Evolutionary conservation across 1,140 invertebrate species (phyloP).

Genomic region (Caenorhabditis inopinata): DNA sequence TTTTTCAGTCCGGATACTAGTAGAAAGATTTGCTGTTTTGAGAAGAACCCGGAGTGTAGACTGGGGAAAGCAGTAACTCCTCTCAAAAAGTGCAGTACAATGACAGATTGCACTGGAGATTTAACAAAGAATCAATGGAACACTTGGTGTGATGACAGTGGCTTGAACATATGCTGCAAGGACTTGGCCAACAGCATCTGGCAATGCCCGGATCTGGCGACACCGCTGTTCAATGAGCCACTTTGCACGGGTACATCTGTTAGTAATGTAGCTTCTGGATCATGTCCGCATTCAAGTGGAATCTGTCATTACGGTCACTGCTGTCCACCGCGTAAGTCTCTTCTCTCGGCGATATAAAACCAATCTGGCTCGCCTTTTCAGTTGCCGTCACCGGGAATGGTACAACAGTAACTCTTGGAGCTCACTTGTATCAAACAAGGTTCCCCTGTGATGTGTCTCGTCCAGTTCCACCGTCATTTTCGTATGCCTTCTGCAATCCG

Average conservation of each 20-base stretch:
- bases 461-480: background rate
- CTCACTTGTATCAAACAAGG: background rate
- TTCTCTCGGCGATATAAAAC: background rate
- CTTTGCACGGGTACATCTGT: background rate
- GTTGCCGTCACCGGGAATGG: background rate
- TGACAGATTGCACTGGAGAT: background rate
- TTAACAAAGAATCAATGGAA: background rate
- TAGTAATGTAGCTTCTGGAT: background rate
- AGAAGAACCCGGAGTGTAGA: background rate
- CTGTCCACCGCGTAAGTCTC: background rate
- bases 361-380: background rate
- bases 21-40: background rate
- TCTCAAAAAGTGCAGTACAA: background rate
- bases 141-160: background rate
- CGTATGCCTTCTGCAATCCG: background rate
- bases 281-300: background rate
- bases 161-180: background rate
- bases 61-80: background rate
- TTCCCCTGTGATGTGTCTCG: background rate
- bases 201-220: background rate
- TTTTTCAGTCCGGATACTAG: background rate
- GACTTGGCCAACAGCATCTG: background rate
- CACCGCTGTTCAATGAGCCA: slow-evolving; percentile 11
- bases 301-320: background rate
- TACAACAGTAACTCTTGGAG: background rate